These are phyloP conservation scores for Henricia sp. DNA, from an alignment of 53 echinoderm and acorn worm genomes.

Conservation along the genomic window DNA sequence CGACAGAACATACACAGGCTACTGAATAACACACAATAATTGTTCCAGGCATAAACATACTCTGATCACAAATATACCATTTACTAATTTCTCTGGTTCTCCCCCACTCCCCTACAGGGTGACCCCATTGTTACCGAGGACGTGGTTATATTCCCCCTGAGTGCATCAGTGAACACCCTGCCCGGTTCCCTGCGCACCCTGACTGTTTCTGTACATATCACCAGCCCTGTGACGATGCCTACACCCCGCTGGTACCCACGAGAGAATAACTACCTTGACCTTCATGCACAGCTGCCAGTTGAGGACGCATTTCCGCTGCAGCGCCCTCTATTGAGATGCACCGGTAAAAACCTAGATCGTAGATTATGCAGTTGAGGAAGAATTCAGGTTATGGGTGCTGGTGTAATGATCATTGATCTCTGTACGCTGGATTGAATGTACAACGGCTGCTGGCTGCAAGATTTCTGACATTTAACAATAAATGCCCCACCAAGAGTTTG, in stretches of 20 bases:
- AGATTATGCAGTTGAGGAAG: no score
- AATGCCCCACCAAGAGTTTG: no score
- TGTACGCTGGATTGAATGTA: no score
- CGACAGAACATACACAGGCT: no score
- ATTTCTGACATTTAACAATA: no score
- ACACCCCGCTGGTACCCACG: conserved; percentile 30
- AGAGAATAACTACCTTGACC: conserved; percentile 56
- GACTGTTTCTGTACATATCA: conserved; percentile 45
- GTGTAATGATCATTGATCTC: no score
- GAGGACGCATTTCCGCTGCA: conserved; percentile 61
- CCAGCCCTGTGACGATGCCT: conserved; percentile 47
- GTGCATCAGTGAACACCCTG: conserved; percentile 41
- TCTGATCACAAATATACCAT: no score
- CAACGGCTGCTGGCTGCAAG: no score
- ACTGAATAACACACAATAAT: no score
- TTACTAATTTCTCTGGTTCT: not conserved
- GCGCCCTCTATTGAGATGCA: conserved; percentile 55
- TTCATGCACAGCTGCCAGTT: conserved; percentile 55
- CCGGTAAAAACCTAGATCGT: no score
- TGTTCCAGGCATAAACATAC: no score
- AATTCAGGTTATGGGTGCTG: no score
- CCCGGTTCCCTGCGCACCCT: conserved; percentile 39
- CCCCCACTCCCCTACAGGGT: conserved; percentile 4
- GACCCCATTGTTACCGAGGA: conserved; percentile 45
- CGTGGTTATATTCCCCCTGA: conserved; percentile 30